Conservation (phyloP, 2,797 vertebrate species). For the Takifugu rubripes region DNA sequence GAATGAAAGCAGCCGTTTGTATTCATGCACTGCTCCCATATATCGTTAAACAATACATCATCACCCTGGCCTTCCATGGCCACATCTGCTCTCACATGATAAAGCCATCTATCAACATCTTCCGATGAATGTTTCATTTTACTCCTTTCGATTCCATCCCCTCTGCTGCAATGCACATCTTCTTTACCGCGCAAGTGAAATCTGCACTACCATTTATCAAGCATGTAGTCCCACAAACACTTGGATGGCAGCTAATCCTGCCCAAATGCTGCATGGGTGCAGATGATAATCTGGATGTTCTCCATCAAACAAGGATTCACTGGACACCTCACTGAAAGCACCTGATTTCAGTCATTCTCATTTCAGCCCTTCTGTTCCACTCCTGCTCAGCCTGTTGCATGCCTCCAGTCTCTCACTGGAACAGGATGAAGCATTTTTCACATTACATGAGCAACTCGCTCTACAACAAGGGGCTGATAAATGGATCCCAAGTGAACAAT, state of each 20-base stretch:
- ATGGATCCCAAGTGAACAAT: conserved; percentile 53
- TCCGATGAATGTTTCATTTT: conserved; percentile 66
- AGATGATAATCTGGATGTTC: conserved; percentile 28
- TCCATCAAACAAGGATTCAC: conserved; percentile 20
- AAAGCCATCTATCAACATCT: conserved; percentile 71
- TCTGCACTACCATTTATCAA: conserved; percentile 53
- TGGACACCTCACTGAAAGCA: conserved; percentile 3
- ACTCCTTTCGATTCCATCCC: conserved; percentile 54
- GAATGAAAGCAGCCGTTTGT: conserved; percentile 68
- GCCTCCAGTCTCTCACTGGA: conserved; percentile 34
- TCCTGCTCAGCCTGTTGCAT: neutral
- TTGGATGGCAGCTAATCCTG: conserved; percentile 42
- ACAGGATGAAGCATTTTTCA: conserved; percentile 38
- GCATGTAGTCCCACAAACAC: conserved; percentile 38
- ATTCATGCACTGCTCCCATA: conserved; percentile 61
- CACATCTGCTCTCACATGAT: conserved; percentile 64
- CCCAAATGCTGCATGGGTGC: conserved; percentile 21
- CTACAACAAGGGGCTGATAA: conserved; percentile 56
- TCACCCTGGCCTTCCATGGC: conserved; percentile 62
- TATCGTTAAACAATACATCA: conserved; percentile 75
- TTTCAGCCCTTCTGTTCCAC: conserved; percentile 14
- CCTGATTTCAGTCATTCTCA: conserved; percentile 16
- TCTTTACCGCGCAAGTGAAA: conserved; percentile 43
- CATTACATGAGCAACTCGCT: conserved; percentile 41
- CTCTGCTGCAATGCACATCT: conserved; percentile 46